phyloP scores from a whole-genome alignment of 2,888 invertebrate species.

The Plutella xylostella region DNA sequence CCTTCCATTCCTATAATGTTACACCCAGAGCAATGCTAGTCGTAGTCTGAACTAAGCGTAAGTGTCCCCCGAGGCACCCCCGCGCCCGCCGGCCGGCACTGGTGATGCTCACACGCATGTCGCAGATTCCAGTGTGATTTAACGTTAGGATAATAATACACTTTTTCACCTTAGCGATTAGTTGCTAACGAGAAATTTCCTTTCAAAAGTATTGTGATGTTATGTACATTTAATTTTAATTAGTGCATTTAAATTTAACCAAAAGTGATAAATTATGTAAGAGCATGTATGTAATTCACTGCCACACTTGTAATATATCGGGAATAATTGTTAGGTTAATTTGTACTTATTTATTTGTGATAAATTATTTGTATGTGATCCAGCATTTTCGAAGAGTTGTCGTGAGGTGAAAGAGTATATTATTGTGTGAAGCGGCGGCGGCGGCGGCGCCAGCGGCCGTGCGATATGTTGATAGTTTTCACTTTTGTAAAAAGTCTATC shows the following conservation, averaged over 20 bases:
- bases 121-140: conserved; percentile 32
- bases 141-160: conserved; percentile 29
- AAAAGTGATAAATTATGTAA: conserved; percentile 38
- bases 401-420: conserved; percentile 29
- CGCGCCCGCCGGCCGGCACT: background rate
- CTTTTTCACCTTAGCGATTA: conserved; percentile 35
- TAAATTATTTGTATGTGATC: conserved; percentile 19
- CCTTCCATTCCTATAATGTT: conserved; percentile 1
- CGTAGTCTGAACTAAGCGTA: background rate
- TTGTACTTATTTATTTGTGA: conserved; percentile 54
- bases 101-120: background rate
- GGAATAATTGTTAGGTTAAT: conserved; percentile 35
- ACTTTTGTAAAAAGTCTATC: conserved; percentile 72
- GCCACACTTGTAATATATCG: conserved; percentile 45
- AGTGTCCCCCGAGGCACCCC: too few relatives aligned
- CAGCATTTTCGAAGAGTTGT: conserved; percentile 5
- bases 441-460: conserved; percentile 28
- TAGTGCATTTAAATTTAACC: conserved; percentile 54
- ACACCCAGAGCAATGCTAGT: conserved; percentile 3
- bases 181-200: conserved; percentile 2
- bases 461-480: conserved; percentile 68
- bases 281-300: conserved; percentile 42
- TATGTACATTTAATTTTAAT: conserved; percentile 29
- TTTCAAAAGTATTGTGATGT: conserved; percentile 17
- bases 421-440: conserved; percentile 12